A percentile compares a stretch with the other conserved stretches of the same genome.
phyloP scores from a whole-genome alignment of 2,888 invertebrate species.

The Orchestes rusci region DNA sequence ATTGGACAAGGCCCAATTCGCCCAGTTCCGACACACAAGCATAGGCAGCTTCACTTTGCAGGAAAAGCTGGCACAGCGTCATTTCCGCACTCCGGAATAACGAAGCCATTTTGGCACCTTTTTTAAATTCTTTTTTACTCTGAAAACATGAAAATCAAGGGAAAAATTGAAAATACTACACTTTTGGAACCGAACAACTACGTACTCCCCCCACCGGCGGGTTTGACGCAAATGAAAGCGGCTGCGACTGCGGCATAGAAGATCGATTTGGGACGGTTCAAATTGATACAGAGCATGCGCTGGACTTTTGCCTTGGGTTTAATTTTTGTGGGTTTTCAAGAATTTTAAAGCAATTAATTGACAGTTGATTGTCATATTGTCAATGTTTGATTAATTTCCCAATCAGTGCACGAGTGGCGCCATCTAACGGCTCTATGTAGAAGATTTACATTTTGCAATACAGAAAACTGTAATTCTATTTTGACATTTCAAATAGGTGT shows the following conservation, averaged over 20 bases:
- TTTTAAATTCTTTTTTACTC: constrained; percentile 15
- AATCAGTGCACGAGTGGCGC: too few species aligned
- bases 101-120: constrained; percentile 62
- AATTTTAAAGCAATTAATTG: too few species aligned
- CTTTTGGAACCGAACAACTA: background rate
- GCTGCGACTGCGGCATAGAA: constrained; percentile 17
- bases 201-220: constrained; percentile 10
- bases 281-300: background rate
- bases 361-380: too few species aligned
- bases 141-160: constrained; percentile 6
- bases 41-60: constrained; percentile 98
- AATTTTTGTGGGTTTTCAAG: too few species aligned
- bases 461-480: too few species aligned
- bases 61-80: constrained; percentile 95
- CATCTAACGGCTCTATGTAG: too few species aligned
- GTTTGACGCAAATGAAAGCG: constrained; percentile 19
- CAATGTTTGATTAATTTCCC: too few species aligned
- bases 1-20: constrained; percentile 94
- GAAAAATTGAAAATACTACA: background rate
- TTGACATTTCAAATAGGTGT: too few species aligned
- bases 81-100: constrained; percentile 97
- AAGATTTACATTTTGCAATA: too few species aligned
- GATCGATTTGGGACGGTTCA: constrained; percentile 7
- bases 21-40: constrained; percentile 97
- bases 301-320: too few species aligned